Base-by-base conservation (phyloP, 2,888 invertebrate species). In the Ceraclea dissimilis region DNA sequence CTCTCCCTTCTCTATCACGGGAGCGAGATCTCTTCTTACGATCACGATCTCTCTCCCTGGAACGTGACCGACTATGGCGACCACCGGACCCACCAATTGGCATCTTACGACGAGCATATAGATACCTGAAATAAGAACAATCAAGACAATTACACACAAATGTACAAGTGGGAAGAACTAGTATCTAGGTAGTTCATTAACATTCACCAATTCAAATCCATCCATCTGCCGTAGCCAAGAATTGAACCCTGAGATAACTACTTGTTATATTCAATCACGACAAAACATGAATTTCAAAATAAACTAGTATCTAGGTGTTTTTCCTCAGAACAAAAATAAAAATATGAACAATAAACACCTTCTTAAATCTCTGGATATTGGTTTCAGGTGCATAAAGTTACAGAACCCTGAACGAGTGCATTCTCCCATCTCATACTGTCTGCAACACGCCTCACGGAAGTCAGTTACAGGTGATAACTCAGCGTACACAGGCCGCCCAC, bases 311-410 rank as follows among this genome's bases (percentile, higher is more conserved):
- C n/a, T n/a, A n/a, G n/a, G n/a, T n/a, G n/a, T n/a, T n/a, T n/a
- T n/a, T n/a, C n/a, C n/a, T n/a, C n/a, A n/a, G n/a, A n/a, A n/a
- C n/a, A n/a, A n/a, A n/a, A n/a, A n/a, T n/a, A n/a, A n/a, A n/a
- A n/a, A n/a, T n/a, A n/a, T n/a, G n/a, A 26, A 26, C 4, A 34
- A 33, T 54, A 55, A 50, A 66, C 80, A 92, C 75, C 95, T 85
- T 62, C 96, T 80, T 56, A 98, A 75, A 70, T 97, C 96, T 61
- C 96, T 81, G 0, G 97, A 97, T 66, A 99, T 98, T 11, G 98
- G 98, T 70, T 99, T 99, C 71, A 99, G 79, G 70, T 99, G 99
- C 99, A 99, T 99, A 76, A 99, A 99, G 78, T 99, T 99, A 74
- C 99, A 99, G 76, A 99, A 99, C 34, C 98, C 99, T 66, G 96